Conservation (phyloP, 2,797 vertebrate species). For the Glyptemys insculpta region DNA sequence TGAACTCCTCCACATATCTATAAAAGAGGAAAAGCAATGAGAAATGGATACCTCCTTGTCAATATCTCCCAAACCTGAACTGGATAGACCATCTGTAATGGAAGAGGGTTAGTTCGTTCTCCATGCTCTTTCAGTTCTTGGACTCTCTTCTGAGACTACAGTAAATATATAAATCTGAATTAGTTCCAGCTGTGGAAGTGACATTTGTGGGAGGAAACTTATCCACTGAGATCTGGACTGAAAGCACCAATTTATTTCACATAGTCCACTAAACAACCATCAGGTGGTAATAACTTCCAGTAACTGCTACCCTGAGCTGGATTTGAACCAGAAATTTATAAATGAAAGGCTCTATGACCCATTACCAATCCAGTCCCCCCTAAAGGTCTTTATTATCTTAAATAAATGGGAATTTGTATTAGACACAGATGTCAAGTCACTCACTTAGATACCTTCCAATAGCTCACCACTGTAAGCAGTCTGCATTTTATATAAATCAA, state of each 20-base stretch:
- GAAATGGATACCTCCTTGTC: neutral
- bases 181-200: neutral
- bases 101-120: neutral
- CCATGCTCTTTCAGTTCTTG: neutral
- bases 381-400: conserved; percentile 27
- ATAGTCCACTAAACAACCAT: neutral
- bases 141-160: neutral
- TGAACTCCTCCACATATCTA: neutral
- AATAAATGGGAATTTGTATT: neutral
- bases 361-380: neutral
- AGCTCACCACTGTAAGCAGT: neutral
- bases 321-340: conserved; percentile 7
- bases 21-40: neutral
- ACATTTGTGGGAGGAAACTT: neutral
- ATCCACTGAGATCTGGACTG: neutral
- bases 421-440: neutral
- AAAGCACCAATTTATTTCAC: neutral
- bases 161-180: neutral
- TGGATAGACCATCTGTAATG: neutral
- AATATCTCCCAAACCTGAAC: neutral
- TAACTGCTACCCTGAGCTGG: neutral
- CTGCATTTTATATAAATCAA: neutral
- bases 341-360: conserved; percentile 31
- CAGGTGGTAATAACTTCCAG: neutral
- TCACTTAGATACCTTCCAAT: neutral